Percentiles rank a stretch among this genome's conserved stretches.
Evolutionary conservation across 1,140 invertebrate species (phyloP).

Genomic region (Lepidurus apus): DNA sequence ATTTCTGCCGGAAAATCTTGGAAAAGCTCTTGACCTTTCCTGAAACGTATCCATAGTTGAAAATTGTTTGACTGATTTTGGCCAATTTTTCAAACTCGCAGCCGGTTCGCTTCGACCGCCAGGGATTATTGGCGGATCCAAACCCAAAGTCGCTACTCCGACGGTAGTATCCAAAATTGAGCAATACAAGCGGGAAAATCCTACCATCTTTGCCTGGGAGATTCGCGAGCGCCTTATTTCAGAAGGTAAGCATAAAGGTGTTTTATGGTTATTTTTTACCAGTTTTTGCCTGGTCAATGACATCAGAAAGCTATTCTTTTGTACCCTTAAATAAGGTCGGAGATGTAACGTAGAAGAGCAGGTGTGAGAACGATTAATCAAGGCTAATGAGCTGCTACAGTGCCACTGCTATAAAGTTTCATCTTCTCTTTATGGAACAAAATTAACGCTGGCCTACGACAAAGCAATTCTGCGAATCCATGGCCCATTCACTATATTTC

Average conservation of each 20-base stretch:
- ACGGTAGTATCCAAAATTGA: constrained; percentile 92
- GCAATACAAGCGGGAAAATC: constrained; percentile 92
- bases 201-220: constrained; percentile 98
- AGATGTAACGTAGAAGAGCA: not conserved
- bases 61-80: constrained; percentile 9
- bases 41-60: constrained; percentile 2
- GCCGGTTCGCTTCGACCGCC: constrained; percentile 86
- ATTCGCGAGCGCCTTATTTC: constrained; percentile 88
- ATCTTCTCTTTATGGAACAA: not conserved
- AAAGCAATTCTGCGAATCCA: not conserved
- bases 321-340: not conserved
- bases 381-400: constrained; percentile 14
- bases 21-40: not conserved
- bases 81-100: constrained; percentile 43
- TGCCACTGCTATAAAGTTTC: not conserved
- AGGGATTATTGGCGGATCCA: constrained; percentile 94
- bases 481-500: too few species aligned
- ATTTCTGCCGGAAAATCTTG: not conserved
- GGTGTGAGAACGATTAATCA: not conserved
- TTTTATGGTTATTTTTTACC: not conserved
- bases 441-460: not conserved
- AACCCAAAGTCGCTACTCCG: constrained; percentile 96
- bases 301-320: not conserved
- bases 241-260: constrained; percentile 64
- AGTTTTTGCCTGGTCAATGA: not conserved